These are phyloP conservation scores for Natator depressus DNA, from an alignment of 2,113 vertebrate genomes.

Conservation along the genomic window DNA sequence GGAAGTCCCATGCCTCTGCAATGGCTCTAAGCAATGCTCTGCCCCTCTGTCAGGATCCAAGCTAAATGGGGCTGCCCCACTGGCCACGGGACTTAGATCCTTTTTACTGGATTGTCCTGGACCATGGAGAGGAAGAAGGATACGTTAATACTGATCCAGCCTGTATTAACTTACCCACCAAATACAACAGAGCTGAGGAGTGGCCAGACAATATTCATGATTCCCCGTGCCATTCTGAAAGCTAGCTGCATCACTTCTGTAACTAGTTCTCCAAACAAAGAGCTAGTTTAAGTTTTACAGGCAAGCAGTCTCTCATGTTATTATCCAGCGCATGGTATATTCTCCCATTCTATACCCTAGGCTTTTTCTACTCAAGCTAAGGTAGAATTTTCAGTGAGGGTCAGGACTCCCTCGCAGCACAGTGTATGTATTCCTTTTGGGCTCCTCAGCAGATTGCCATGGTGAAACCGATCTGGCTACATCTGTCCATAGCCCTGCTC, in stretches of 20 bases:
- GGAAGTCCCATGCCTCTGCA: too few species aligned
- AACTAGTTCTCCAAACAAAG: neutral
- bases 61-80: neutral
- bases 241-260: neutral
- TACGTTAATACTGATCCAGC: neutral
- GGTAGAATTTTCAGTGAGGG: neutral
- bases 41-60: neutral
- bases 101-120: neutral
- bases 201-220: neutral
- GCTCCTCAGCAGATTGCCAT: neutral
- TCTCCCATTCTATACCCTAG: neutral
- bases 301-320: neutral
- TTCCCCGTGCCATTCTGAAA: neutral
- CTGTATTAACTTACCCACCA: neutral
- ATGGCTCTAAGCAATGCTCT: too few species aligned
- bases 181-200: neutral
- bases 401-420: neutral
- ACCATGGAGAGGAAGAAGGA: neutral
- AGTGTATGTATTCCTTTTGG: too few species aligned
- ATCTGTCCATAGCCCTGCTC: neutral
- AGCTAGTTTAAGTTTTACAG: neutral
- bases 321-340: neutral
- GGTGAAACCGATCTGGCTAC: neutral
- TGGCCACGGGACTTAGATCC: neutral
- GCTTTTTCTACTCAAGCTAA: neutral